These are phyloP conservation scores for Trogon surrucura DNA, from an alignment of 2,113 vertebrate genomes.

Conservation along the genomic window DNA sequence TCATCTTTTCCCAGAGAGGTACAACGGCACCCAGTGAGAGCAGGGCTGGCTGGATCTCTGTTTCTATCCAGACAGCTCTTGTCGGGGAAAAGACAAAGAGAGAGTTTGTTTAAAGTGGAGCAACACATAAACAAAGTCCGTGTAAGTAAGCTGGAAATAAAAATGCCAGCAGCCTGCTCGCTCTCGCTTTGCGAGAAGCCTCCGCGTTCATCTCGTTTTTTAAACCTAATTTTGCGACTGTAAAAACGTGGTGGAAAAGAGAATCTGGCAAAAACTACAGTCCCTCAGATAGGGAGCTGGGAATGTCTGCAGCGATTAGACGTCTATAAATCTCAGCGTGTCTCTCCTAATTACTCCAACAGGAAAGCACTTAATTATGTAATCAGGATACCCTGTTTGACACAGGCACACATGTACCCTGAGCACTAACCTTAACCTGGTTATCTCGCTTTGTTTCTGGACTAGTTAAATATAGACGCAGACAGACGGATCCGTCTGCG, in stretches of 20 bases:
- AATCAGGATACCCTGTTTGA: background rate
- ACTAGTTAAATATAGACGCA: conserved; percentile 57
- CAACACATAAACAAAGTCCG: background rate
- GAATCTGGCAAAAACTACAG: conserved; percentile 24
- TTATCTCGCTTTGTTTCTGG: conserved; percentile 41
- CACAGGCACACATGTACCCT: background rate
- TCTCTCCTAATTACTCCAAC: conserved; percentile 32
- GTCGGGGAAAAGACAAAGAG: background rate
- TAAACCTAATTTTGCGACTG: conserved; percentile 22
- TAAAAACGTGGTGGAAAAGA: conserved; percentile 22
- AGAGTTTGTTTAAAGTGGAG: conserved; percentile 13
- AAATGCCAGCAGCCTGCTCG: background rate
- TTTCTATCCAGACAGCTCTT: background rate
- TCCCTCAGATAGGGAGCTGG: background rate
- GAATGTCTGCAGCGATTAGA: background rate
- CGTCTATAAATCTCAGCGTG: conserved; percentile 38
- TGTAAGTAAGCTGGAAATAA: background rate
- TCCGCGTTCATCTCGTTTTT: background rate
- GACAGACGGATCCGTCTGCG: conserved; percentile 33
- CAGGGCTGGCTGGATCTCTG: background rate
- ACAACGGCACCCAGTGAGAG: background rate
- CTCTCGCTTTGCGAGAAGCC: background rate
- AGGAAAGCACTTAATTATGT: conserved; percentile 57
- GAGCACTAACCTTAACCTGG: conserved; percentile 19
- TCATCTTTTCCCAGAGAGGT: background rate